These are phyloP conservation scores for Microctonus aethiopoides DNA, from an alignment of 2,888 invertebrate genomes.

Conservation along the genomic window DNA sequence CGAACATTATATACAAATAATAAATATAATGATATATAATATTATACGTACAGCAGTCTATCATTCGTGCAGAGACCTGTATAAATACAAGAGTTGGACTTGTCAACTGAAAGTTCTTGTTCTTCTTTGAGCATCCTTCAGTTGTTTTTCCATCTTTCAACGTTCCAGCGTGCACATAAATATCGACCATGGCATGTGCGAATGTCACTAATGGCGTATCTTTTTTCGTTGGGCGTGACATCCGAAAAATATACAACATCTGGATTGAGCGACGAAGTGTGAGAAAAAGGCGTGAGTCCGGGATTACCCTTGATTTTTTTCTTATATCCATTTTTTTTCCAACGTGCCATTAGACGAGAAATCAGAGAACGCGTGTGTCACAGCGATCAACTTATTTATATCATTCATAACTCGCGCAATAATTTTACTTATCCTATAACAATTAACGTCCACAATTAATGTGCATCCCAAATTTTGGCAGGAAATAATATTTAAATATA, in stretches of 20 bases:
- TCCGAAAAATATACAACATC: conserved; percentile 42
- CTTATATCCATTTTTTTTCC: neutral
- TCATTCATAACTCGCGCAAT: no score
- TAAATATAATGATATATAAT: no score
- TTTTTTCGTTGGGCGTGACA: conserved; percentile 35
- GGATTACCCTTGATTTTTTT: conserved; percentile 17
- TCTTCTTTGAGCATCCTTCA: conserved; percentile 25
- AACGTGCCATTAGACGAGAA: neutral
- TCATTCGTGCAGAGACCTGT: conserved; percentile 18
- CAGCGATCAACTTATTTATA: no score
- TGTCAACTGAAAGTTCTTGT: conserved; percentile 20
- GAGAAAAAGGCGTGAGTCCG: conserved; percentile 41
- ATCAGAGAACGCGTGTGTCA: neutral
- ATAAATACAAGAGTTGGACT: conserved; percentile 17
- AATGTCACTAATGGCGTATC: conserved; percentile 42
- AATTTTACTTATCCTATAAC: neutral
- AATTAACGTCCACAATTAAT: neutral
- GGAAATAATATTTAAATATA: no score
- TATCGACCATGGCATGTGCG: conserved; percentile 43
- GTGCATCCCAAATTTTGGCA: no score
- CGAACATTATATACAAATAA: neutral
- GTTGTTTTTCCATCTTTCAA: conserved; percentile 30
- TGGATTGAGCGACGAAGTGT: conserved; percentile 38
- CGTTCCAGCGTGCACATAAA: conserved; percentile 35
- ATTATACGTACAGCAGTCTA: neutral